Percentiles rank a stretch among this genome's conserved stretches.
These are phyloP conservation scores for Pangasius sanitwongsei DNA, from an alignment of 2,797 vertebrate species.

Conservation along the genomic window DNA sequence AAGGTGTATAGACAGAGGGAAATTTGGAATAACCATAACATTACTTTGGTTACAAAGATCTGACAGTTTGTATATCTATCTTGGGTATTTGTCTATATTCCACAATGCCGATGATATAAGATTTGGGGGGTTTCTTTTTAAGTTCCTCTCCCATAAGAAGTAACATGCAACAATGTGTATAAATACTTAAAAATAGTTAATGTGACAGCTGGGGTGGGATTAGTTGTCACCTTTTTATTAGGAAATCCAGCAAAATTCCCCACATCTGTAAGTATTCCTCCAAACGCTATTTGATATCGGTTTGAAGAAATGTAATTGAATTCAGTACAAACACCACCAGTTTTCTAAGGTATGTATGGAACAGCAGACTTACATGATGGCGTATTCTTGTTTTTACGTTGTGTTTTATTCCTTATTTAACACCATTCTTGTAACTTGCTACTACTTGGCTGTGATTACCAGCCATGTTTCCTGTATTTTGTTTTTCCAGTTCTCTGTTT, in stretches of 20 bases:
- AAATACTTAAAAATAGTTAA: neutral
- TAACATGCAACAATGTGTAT: neutral
- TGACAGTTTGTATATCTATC: neutral
- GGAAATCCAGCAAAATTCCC: conserved; percentile 7
- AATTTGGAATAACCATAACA: neutral
- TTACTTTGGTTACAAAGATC: neutral
- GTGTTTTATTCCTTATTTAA: neutral
- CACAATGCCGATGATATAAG: neutral
- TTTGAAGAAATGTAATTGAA: neutral
- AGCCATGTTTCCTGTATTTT: neutral
- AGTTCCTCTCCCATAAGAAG: neutral
- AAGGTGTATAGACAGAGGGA: neutral
- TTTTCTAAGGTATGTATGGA: neutral
- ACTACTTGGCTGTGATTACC: neutral
- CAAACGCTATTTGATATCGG: neutral
- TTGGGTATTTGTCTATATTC: neutral
- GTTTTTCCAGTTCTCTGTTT: neutral
- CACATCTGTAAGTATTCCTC: neutral
- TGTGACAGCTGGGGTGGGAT: neutral
- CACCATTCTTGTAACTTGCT: neutral
- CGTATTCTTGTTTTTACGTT: neutral
- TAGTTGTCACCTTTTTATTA: neutral
- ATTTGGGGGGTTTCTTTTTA: neutral
- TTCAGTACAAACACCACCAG: neutral
- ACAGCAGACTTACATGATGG: neutral